These are phyloP conservation scores for Malurus leucopterus DNA, from an alignment of 2,797 vertebrate genomes.

Conservation along the genomic window DNA sequence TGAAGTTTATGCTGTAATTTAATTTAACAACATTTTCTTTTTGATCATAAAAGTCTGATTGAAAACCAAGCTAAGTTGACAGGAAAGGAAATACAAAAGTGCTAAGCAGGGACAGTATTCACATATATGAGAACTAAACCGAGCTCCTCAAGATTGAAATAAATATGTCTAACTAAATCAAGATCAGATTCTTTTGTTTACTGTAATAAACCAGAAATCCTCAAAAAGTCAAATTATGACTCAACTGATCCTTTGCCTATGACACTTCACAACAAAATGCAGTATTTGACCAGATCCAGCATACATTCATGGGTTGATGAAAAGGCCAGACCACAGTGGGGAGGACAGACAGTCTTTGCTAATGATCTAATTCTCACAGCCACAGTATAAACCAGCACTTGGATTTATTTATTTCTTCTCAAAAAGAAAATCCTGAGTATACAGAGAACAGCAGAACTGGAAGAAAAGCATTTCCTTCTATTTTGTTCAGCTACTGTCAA, in stretches of 20 bases:
- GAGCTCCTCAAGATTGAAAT: neutral
- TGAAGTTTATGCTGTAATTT: neutral
- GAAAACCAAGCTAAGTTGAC: neutral
- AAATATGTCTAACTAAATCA: neutral
- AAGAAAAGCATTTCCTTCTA: conserved; percentile 8
- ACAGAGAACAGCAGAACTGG: conserved; percentile 35
- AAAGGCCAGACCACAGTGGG: neutral
- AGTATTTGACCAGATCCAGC: neutral
- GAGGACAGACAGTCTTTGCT: neutral
- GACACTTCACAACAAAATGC: neutral
- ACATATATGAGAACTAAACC: neutral
- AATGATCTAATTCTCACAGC: conserved; percentile 40
- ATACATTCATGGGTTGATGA: neutral
- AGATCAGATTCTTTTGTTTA: neutral
- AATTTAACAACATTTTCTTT: neutral
- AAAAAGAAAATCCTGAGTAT: conserved; percentile 39
- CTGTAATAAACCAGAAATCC: neutral
- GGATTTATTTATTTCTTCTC: conserved; percentile 47
- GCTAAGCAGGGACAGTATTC: neutral
- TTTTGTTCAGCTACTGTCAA: conserved; percentile 7
- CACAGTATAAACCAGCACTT: neutral
- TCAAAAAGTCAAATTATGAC: neutral
- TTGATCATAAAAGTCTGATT: neutral
- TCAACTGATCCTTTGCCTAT: neutral
- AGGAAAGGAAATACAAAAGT: neutral